phyloP scores from a whole-genome alignment of 1,140 invertebrate genomes.

The Ruditapes philippinarum region DNA sequence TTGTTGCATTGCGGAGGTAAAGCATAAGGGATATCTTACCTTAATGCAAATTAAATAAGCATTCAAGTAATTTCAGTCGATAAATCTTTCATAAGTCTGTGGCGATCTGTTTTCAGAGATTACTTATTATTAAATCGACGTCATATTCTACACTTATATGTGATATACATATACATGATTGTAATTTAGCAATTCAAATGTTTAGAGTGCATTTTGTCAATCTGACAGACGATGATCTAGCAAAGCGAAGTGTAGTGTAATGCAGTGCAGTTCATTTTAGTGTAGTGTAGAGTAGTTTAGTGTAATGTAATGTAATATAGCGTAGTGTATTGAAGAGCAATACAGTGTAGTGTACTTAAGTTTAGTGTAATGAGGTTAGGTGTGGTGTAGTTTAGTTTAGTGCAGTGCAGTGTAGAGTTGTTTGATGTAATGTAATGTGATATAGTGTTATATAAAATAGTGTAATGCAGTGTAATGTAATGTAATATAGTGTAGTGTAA shows the following conservation, averaged over 20 bases:
- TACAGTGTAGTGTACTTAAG: conserved; percentile 57
- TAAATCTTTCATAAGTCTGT: too few species aligned
- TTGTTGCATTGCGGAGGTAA: too few species aligned
- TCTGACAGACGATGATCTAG: too few species aligned
- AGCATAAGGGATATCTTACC: too few species aligned
- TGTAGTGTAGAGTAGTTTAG: conserved; percentile 23
- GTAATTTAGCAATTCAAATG: too few species aligned
- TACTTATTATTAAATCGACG: too few species aligned
- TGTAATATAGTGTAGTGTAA: neutral
- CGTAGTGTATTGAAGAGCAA: conserved; percentile 37
- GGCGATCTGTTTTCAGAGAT: too few species aligned
- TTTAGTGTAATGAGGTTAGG: conserved; percentile 49
- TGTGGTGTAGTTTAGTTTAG: conserved; percentile 61
- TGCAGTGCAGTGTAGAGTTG: conserved; percentile 58
- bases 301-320: conserved; percentile 31
- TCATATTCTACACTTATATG: too few species aligned
- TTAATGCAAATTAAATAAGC: too few species aligned
- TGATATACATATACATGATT: too few species aligned
- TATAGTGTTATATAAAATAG: conserved; percentile 47
- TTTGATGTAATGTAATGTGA: conserved; percentile 41
- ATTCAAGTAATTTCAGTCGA: too few species aligned
- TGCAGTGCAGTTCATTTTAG: neutral
- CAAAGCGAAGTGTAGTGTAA: conserved; percentile 13
- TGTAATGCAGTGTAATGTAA: neutral
- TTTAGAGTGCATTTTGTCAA: too few species aligned